Base-by-base conservation (phyloP, 2,888 invertebrate genomes). In the Seira ritae region DNA sequence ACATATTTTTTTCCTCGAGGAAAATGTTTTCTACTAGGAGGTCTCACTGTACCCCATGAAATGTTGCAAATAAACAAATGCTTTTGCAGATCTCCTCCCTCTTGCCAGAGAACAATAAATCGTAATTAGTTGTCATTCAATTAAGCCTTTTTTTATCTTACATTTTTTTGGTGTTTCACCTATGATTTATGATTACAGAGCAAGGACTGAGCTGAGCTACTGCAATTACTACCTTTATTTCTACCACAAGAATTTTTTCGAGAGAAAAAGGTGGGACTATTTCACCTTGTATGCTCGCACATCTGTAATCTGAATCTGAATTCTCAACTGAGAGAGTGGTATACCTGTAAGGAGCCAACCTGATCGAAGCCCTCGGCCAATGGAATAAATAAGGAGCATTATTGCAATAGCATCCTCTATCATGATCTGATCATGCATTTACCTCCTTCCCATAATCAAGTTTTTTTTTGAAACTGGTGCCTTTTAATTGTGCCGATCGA, bases 61-160 rank as follows among this genome's bases (percentile, higher is more conserved):
- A 31, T 31, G 8, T 31, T 31, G n/a, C n/a, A n/a, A n/a, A n/a
- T n/a, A 42, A 42, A 71, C 76, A 77, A 82, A 82, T 83, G 78
- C 68, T 50, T 50, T 83, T 2, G 31, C 71, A 50, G 78, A 78
- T 73, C 77, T 69, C 73, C 68, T 70, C 74, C 78, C 73, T 73
- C 73, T 78, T 65, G 55, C 55, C 73, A 83, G 78, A 78, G 83
- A 31, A 8, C 73, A 69, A 83, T 83, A 78, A 83, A 83, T 83
- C 77, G 83, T 83, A 83, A 83, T 83, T 83, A 78, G 78, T 83
- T 83, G 83, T 83, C 83, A 83, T 83, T 83, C 83, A 83, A 83
- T 83, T 83, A 78, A 83, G 78, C 66, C 42, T 31, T 76, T 83
- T 31, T 76, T 83, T 83, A 83, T 78, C 83, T 83, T 62, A 69